Evolutionary conservation across 2,888 invertebrate genomes (phyloP).

Genomic region (Athetis lepigone): DNA sequence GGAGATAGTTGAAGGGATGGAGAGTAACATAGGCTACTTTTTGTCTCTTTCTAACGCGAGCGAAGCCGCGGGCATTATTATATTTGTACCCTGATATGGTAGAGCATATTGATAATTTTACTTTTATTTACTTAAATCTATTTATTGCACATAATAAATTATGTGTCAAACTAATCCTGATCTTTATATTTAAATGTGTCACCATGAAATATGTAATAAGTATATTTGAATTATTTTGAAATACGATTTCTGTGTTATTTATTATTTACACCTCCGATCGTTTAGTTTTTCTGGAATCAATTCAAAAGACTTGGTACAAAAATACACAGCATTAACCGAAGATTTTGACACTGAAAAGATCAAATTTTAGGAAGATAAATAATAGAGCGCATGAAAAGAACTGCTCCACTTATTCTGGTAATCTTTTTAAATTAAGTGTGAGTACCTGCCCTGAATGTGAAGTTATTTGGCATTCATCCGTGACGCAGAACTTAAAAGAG

Average conservation of each 20-base stretch:
- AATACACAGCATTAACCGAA: neutral
- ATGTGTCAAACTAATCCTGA: too few relatives aligned
- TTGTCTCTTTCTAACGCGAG: too few relatives aligned
- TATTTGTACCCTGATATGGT: too few relatives aligned
- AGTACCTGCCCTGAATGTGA: too few relatives aligned
- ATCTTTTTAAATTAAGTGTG: neutral
- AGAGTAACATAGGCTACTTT: too few relatives aligned
- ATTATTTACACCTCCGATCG: neutral
- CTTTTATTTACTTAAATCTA: too few relatives aligned
- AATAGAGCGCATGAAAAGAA: neutral
- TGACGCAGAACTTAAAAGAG: neutral
- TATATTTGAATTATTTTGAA: neutral
- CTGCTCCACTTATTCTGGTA: neutral
- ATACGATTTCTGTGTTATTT: neutral
- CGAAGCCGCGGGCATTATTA: too few relatives aligned
- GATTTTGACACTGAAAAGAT: neutral
- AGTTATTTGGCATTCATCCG: neutral
- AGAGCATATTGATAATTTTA: too few relatives aligned
- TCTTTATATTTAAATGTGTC: too few relatives aligned
- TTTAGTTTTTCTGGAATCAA: neutral
- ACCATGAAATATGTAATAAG: neutral
- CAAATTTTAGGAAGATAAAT: neutral
- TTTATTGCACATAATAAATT: too few relatives aligned
- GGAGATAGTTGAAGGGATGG: too few relatives aligned
- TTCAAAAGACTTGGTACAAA: neutral